Percentiles rank a stretch among this genome's conserved stretches.
These are phyloP conservation scores for Liparis tanakae DNA, from an alignment of 2,797 vertebrate species.

Conservation along the genomic window DNA sequence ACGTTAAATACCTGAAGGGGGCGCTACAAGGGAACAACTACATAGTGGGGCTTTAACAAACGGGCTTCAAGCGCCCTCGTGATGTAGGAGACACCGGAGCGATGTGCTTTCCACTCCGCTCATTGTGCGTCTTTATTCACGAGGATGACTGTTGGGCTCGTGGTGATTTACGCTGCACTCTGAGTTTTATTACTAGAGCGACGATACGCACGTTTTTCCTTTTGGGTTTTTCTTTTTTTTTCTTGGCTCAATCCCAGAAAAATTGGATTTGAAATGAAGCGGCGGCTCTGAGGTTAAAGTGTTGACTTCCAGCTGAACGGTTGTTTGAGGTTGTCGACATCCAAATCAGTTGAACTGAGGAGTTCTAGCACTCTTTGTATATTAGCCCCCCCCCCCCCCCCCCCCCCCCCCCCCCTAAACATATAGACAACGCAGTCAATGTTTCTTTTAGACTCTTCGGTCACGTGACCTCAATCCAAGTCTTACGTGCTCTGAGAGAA, in stretches of 20 bases:
- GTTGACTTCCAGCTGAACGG: constrained; percentile 35
- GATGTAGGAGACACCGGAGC: background rate
- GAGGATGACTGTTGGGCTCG: constrained; percentile 57
- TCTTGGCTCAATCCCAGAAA: constrained; percentile 29
- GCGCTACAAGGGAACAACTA: too few relatives aligned
- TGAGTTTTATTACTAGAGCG: constrained; percentile 30
- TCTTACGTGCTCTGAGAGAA: background rate
- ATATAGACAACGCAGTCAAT: background rate
- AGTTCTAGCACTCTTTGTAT: background rate
- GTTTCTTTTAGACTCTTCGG: background rate
- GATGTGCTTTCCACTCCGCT: background rate
- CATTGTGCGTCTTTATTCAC: constrained; percentile 20
- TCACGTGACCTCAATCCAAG: constrained; percentile 4
- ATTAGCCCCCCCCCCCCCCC: background rate
- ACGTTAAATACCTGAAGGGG: too few relatives aligned
- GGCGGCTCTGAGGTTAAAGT: constrained; percentile 5
- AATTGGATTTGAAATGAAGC: constrained; percentile 32
- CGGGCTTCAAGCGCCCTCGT: constrained; percentile 11
- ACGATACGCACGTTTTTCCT: constrained; percentile 46
- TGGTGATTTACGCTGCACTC: constrained; percentile 56
- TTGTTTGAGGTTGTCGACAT: constrained; percentile 12
- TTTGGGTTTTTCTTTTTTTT: constrained; percentile 20
- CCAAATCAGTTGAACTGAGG: background rate
- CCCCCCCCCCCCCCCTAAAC: background rate
- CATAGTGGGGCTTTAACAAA: too few relatives aligned